Percentiles rank a stretch among this genome's conserved stretches.
Evolutionary conservation across 2,113 vertebrate species (phyloP).

Genomic region (Naja naja): DNA sequence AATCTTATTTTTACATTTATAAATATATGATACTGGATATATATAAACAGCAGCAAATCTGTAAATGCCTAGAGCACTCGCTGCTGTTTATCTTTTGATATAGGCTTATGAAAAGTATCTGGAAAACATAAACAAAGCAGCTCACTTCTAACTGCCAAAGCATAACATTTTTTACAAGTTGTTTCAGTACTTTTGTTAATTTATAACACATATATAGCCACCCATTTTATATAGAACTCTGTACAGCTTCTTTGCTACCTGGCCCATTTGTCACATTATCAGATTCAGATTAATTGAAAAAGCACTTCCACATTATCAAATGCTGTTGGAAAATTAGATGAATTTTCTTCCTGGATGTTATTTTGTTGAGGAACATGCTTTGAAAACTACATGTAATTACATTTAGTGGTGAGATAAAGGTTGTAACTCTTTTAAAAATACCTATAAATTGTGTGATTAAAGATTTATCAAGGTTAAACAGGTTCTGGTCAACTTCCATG

Average conservation of each 20-base stretch:
- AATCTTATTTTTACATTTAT: constrained; percentile 58
- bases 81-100: neutral
- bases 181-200: neutral
- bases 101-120: neutral
- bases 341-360: neutral
- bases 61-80: neutral
- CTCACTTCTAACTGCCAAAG: neutral
- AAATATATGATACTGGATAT: constrained; percentile 57
- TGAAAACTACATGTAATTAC: neutral
- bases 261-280: neutral
- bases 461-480: neutral
- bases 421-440: neutral
- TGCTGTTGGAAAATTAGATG: neutral
- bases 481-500: neutral
- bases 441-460: neutral
- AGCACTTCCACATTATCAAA: neutral
- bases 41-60: neutral
- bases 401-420: neutral
- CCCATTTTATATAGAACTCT: neutral
- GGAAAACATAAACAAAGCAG: neutral
- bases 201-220: neutral
- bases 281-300: neutral
- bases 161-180: neutral
- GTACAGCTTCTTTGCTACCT: neutral
- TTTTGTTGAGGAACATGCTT: neutral